Percentiles rank a stretch among this genome's conserved stretches.
Evolutionary conservation across 2,113 vertebrate genomes (phyloP).

Genomic region (Hipposideros armiger): DNA sequence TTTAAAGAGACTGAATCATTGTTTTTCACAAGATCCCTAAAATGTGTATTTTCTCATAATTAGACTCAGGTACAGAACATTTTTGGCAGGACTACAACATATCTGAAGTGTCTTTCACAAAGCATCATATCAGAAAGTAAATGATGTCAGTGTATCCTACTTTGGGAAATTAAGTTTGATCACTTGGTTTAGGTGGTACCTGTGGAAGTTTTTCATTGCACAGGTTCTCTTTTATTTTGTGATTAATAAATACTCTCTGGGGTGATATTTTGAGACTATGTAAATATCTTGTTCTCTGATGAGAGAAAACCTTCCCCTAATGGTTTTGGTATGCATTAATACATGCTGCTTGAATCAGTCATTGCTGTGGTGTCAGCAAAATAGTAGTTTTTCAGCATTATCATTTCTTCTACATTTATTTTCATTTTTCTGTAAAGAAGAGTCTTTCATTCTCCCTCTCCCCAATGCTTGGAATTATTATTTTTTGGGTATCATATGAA

Average conservation of each 20-base stretch:
- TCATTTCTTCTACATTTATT: not conserved
- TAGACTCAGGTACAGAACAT: not conserved
- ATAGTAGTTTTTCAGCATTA: not conserved
- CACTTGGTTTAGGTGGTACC: not conserved
- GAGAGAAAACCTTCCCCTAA: not conserved
- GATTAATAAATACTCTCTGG: not conserved
- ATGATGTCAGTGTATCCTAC: not conserved
- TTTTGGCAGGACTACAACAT: not conserved
- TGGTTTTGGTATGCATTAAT: not conserved
- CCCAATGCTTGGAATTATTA: not conserved
- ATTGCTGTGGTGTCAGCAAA: not conserved
- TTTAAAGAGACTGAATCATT: not conserved
- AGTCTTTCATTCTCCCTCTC: not conserved
- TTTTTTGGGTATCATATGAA: not conserved
- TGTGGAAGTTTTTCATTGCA: constrained; percentile 23
- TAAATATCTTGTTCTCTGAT: not conserved
- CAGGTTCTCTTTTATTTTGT: not conserved
- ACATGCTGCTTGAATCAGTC: not conserved
- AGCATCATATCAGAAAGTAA: not conserved
- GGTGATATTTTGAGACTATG: not conserved
- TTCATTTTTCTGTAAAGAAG: not conserved
- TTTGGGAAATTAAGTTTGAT: not conserved
- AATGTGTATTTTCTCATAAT: constrained; percentile 18
- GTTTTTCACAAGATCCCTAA: not conserved
- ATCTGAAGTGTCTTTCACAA: not conserved